Evolutionary conservation across 2,797 vertebrate genomes (phyloP), one percentile per base, ranked within the genome.

Genomic region (Sebastes umbrosus): DNA sequence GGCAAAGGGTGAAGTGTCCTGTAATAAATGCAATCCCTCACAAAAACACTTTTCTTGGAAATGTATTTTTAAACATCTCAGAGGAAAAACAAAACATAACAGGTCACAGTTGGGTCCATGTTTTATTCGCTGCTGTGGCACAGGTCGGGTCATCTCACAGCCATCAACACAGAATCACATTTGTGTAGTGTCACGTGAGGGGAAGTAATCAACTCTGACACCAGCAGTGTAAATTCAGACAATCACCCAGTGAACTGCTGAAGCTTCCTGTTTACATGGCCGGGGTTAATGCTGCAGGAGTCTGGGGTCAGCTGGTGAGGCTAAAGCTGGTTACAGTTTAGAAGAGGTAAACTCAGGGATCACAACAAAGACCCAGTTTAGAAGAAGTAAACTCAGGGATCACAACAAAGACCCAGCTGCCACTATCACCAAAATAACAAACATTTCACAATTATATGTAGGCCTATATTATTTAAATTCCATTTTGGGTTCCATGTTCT

Each of bases 201-300:
- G 46, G 46, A 50, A 20, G 16, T 50, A 65, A 76, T 67, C 43
- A n/a, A 4, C 32, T 32, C 4, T 55, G 43, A 77, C 52, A 52
- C 2, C 9, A 0, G 25, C 7, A 18, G 39, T 58, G 29, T 31
- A 34, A 59, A 71, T 60, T 69, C 43, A 71, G 67, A 32, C 24
- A 36, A 52, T 88, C 77, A 75, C 46, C 66, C 52, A 14, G 68
- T 80, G 69, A 87, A 79, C 60, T 59, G 50, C 69, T 63, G n/a
- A 68, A 60, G 55, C 77, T 77, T 85, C 81, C 68, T 90, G 86
- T 91, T 89, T 88, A 83, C 79, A 82, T 65, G 82, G 27, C 50
- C 6, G 68, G 36, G 20, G 80, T 82, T 84, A 83, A 86, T 83
- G 77, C 82, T 80, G 63, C 65, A 66, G 73, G 79, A 75, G 75